phyloP scores from a whole-genome alignment of 2,888 invertebrate genomes.

The Drosophila bunnanda region DNA sequence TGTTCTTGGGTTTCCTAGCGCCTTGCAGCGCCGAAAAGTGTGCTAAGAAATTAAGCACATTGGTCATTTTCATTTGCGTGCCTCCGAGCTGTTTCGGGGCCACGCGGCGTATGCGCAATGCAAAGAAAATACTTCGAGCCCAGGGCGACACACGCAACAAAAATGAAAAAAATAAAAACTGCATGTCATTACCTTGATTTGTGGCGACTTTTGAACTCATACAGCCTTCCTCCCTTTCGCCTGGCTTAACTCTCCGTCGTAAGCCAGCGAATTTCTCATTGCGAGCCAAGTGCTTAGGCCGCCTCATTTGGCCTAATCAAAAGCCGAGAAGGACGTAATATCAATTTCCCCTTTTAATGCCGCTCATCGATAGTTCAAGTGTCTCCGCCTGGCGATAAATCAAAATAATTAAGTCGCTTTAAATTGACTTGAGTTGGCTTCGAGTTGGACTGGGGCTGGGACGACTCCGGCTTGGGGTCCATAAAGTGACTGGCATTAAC shows the following conservation, averaged over 20 bases:
- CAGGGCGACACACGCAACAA: constrained; percentile 63
- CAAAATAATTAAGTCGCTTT: constrained; percentile 78
- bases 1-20: constrained; percentile 56
- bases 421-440: constrained; percentile 58
- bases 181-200: constrained; percentile 79
- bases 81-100: constrained; percentile 36
- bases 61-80: constrained; percentile 67
- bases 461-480: constrained; percentile 44
- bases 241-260: constrained; percentile 10
- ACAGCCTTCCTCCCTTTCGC: background rate
- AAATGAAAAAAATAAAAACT: constrained; percentile 62
- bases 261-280: constrained; percentile 39
- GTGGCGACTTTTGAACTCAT: constrained; percentile 32
- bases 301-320: constrained; percentile 62
- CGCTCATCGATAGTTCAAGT: constrained; percentile 57
- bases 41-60: constrained; percentile 74
- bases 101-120: constrained; percentile 70
- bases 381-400: constrained; percentile 59
- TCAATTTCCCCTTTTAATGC: constrained; percentile 52
- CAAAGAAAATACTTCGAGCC: constrained; percentile 49
- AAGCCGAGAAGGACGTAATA: constrained; percentile 45
- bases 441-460: background rate
- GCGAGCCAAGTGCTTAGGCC: constrained; percentile 26
- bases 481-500: constrained; percentile 76
- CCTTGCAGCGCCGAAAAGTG: constrained; percentile 59